These are phyloP conservation scores for Hirtodrosophila duncani DNA, from an alignment of 2,888 invertebrate species.

Conservation along the genomic window DNA sequence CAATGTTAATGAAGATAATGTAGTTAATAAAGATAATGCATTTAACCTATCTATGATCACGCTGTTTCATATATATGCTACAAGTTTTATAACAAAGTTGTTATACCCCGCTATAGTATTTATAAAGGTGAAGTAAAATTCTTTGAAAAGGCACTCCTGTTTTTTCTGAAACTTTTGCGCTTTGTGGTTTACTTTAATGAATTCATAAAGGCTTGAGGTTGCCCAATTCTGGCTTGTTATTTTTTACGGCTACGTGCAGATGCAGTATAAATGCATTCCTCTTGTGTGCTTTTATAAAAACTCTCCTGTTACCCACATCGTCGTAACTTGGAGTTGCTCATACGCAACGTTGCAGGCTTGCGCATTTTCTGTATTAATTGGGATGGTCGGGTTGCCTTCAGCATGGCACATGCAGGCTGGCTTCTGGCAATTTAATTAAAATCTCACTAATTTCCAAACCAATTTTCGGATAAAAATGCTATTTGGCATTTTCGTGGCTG, in stretches of 20 bases:
- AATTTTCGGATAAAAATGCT: conserved; percentile 42
- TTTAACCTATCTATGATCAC: too few relatives aligned
- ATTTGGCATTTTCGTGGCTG: conserved; percentile 24
- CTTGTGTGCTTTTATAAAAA: conserved; percentile 4
- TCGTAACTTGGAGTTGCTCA: conserved; percentile 31
- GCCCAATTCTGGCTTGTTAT: conserved; percentile 33
- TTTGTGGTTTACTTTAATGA: conserved; percentile 28
- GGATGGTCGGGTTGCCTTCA: conserved; percentile 38
- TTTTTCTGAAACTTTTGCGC: conserved; percentile 16
- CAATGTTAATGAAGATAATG: too few relatives aligned
- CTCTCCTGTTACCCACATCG: conserved; percentile 28
- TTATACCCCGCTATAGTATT: too few relatives aligned
- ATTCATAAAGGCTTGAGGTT: conserved; percentile 47
- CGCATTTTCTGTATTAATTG: conserved; percentile 58
- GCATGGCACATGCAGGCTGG: conserved; percentile 5
- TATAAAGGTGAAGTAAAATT: conserved; percentile 39
- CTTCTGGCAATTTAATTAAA: conserved; percentile 52
- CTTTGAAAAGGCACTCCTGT: conserved; percentile 40
- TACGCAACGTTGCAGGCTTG: conserved; percentile 52
- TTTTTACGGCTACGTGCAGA: conserved; percentile 8
- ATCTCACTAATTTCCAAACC: too few relatives aligned
- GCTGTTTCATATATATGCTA: too few relatives aligned
- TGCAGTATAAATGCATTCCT: conserved; percentile 4
- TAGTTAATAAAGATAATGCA: too few relatives aligned
- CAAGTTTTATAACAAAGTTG: too few relatives aligned